Conservation (phyloP, 2,113 vertebrate genomes). For the Indri indri region DNA sequence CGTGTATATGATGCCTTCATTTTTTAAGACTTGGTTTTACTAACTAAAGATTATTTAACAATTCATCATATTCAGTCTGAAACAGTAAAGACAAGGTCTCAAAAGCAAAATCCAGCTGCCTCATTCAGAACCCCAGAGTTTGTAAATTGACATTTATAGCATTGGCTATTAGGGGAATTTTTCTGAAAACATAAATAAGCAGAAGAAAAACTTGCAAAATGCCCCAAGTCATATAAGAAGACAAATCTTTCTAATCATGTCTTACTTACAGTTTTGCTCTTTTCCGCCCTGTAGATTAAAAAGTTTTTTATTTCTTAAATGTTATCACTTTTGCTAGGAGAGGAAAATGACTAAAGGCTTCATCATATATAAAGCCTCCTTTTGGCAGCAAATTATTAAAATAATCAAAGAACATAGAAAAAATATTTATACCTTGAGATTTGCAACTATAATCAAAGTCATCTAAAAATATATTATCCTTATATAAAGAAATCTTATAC, state of each 20-base stretch:
- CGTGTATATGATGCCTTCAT: conserved; percentile 26
- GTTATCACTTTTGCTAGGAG: conserved; percentile 56
- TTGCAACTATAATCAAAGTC: not conserved
- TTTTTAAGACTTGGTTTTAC: conserved; percentile 43
- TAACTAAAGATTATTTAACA: conserved; percentile 36
- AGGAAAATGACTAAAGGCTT: not conserved
- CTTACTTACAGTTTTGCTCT: conserved; percentile 46
- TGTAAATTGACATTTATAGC: conserved; percentile 33
- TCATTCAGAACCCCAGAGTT: not conserved
- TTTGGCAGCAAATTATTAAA: conserved; percentile 31
- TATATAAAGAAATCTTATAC: not conserved
- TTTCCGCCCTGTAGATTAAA: conserved; percentile 44
- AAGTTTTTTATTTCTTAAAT: conserved; percentile 59
- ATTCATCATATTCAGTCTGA: conserved; percentile 32
- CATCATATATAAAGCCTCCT: not conserved
- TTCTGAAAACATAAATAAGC: conserved; percentile 57
- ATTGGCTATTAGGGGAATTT: not conserved
- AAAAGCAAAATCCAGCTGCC: not conserved
- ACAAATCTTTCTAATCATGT: conserved; percentile 59
- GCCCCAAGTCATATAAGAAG: not conserved
- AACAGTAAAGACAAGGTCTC: conserved; percentile 1
- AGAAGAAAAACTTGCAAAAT: conserved; percentile 8
- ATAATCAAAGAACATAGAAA: conserved; percentile 48
- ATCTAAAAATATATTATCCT: not conserved
- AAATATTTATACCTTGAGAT: not conserved